Conservation (phyloP, 2,113 vertebrate genomes). For the Sander vitreus region DNA sequence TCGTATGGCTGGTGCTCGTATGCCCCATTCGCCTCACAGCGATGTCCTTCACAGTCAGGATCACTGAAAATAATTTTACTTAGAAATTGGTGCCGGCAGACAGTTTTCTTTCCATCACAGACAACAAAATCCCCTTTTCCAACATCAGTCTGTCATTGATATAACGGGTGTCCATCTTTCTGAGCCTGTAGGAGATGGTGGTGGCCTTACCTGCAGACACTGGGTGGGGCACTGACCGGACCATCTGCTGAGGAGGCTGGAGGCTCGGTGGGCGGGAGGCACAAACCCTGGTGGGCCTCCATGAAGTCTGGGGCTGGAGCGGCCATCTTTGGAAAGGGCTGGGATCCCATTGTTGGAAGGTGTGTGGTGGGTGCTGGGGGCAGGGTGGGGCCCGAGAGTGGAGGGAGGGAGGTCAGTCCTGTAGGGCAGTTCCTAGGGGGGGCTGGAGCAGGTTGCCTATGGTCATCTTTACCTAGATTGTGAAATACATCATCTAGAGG, state of each 20-base stretch:
- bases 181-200: background rate
- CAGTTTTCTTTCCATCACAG: background rate
- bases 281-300: conserved; percentile 90
- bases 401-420: conserved; percentile 88
- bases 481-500: conserved; percentile 94
- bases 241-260: conserved; percentile 86
- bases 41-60: conserved; percentile 97
- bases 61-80: conserved; percentile 82
- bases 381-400: conserved; percentile 86
- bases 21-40: conserved; percentile 90
- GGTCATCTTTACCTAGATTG: conserved; percentile 93
- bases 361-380: conserved; percentile 87
- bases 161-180: background rate
- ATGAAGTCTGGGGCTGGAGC: conserved; percentile 89
- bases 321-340: conserved; percentile 91
- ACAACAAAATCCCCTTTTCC: background rate
- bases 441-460: conserved; percentile 87
- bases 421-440: conserved; percentile 90
- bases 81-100: background rate
- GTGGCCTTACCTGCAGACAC: conserved; percentile 93
- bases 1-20: conserved; percentile 95
- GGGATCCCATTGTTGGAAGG: conserved; percentile 87
- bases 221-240: conserved; percentile 91
- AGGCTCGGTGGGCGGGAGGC: conserved; percentile 88
- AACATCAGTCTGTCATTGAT: background rate